A percentile compares a stretch with the other conserved stretches of the same genome.
Conservation (phyloP, 2,113 vertebrate genomes). For the Cyanoliseus patagonus region DNA sequence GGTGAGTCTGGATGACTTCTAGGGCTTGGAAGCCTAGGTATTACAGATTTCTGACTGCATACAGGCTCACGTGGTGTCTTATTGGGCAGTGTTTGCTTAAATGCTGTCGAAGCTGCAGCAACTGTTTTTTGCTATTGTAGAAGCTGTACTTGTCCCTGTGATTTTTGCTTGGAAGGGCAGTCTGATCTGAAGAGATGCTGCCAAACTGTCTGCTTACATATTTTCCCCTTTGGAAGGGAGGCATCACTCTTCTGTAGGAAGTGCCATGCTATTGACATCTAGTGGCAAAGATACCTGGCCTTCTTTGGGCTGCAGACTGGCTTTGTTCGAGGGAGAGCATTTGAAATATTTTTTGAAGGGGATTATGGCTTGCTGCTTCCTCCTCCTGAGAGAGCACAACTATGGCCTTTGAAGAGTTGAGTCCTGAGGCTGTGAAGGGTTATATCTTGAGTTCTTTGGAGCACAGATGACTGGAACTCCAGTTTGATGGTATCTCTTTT, state of each 20-base stretch:
- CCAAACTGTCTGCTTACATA: not conserved
- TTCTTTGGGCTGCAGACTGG: not conserved
- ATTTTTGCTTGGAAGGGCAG: slow-evolving; percentile 26
- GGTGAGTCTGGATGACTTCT: slow-evolving; percentile 7
- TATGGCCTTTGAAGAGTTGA: not conserved
- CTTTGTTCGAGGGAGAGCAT: not conserved
- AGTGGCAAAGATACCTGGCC: not conserved
- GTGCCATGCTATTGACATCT: slow-evolving; percentile 48
- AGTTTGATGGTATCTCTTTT: not conserved
- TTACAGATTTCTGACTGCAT: not conserved
- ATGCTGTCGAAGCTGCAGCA: not conserved
- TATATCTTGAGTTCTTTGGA: not conserved
- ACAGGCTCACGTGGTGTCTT: not conserved
- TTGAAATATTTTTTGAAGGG: not conserved
- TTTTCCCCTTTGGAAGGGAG: slow-evolving; percentile 31
- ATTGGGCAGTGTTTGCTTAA: not conserved
- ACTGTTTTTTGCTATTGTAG: not conserved
- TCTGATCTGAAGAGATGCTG: not conserved
- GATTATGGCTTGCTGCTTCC: not conserved
- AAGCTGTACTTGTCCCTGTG: not conserved
- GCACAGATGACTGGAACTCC: not conserved
- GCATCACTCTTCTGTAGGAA: not conserved
- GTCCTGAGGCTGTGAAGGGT: not conserved
- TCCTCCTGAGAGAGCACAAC: not conserved
- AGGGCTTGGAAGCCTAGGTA: not conserved